phyloP scores from a whole-genome alignment of 2,888 invertebrate genomes.

The Leptopterna dolabrata region DNA sequence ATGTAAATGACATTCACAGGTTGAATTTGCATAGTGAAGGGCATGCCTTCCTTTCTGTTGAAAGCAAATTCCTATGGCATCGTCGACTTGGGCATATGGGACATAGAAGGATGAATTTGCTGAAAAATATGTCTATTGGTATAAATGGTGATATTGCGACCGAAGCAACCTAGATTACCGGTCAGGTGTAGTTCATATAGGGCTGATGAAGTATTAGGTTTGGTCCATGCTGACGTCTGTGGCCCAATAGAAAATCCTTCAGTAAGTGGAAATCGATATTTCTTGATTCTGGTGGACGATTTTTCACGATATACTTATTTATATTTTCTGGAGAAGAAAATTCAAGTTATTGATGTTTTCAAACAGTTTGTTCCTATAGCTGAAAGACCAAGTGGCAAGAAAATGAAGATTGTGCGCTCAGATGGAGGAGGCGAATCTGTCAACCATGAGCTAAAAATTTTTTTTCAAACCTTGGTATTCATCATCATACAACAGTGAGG shows the following conservation, averaged over 20 bases:
- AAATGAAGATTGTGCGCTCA: slow-evolving; percentile 25
- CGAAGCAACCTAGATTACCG: neutral
- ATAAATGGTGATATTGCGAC: neutral
- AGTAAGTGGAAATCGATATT: too few relatives aligned
- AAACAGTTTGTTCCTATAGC: neutral
- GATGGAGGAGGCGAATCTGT: slow-evolving; percentile 33
- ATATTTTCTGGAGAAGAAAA: slow-evolving; percentile 12
- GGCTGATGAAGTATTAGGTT: neutral
- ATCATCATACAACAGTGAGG: slow-evolving; percentile 52
- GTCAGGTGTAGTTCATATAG: neutral
- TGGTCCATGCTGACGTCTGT: slow-evolving; percentile 33
- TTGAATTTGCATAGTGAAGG: neutral
- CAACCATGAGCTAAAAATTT: neutral
- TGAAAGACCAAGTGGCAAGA: slow-evolving; percentile 21
- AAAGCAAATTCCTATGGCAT: slow-evolving; percentile 5
- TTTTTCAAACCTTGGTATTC: slow-evolving; percentile 53
- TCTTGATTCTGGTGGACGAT: slow-evolving; percentile 42
- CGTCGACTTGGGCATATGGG: neutral
- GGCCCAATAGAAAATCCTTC: slow-evolving; percentile 35
- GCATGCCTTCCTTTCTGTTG: neutral
- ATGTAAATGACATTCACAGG: slow-evolving; percentile 11
- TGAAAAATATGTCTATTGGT: neutral
- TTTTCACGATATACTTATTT: slow-evolving; percentile 1
- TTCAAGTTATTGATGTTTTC: too few relatives aligned
- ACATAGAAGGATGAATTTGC: neutral